Percentiles rank a stretch among this genome's conserved stretches.
phyloP scores from a whole-genome alignment of 64 coral and sea anemone genomes.

The Hydrozoanthus tunicans region DNA sequence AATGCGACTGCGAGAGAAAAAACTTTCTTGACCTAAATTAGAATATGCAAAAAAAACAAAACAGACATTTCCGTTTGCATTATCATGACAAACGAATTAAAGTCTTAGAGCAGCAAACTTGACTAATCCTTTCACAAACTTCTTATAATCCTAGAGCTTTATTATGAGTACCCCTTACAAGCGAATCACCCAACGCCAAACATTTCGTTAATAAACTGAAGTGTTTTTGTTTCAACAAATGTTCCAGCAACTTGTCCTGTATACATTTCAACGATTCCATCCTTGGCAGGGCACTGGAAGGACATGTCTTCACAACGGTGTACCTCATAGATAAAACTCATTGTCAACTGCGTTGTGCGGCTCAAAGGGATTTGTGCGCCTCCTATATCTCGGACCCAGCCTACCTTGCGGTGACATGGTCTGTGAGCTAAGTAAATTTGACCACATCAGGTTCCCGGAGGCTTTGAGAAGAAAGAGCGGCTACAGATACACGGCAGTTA shows the following conservation, averaged over 20 bases:
- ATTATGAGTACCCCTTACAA: too few species aligned
- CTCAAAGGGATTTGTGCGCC: neutral
- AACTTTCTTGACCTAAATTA: too few species aligned
- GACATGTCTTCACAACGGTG: neutral
- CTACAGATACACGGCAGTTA: neutral
- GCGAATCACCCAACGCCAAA: too few species aligned
- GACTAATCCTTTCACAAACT: too few species aligned
- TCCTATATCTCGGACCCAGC: slow-evolving; percentile 4
- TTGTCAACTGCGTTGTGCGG: neutral
- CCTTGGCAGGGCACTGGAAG: neutral
- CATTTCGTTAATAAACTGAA: too few species aligned
- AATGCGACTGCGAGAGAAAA: too few species aligned
- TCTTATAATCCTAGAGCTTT: too few species aligned
- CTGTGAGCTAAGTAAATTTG: slow-evolving; percentile 28
- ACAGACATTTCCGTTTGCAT: too few species aligned
- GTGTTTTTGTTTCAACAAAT: neutral
- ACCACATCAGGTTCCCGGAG: slow-evolving; percentile 27
- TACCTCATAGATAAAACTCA: slow-evolving; percentile 6
- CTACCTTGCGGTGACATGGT: neutral
- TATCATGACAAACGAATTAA: too few species aligned
- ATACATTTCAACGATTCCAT: slow-evolving; percentile 1
- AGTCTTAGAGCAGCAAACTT: too few species aligned
- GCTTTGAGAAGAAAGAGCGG: neutral
- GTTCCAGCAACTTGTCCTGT: neutral
- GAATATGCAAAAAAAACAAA: too few species aligned